Conservation (phyloP, 1,140 invertebrate genomes). For the Aphidius ervi region DNA sequence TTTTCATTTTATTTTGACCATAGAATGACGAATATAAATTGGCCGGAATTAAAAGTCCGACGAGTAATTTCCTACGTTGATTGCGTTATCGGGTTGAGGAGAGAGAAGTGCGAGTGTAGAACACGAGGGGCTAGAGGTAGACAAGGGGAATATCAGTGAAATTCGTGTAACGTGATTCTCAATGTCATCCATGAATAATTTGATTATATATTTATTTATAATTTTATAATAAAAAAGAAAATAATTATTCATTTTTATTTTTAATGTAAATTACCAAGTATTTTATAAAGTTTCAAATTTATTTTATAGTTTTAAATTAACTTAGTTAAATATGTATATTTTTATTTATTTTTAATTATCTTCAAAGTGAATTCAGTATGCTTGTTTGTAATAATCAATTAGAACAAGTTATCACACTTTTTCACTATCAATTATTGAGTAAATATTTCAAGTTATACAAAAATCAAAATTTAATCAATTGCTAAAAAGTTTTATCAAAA, state of each 20-base stretch:
- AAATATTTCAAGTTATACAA: no score
- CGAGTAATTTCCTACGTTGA: conserved; percentile 22
- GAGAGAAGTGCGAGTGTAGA: not conserved
- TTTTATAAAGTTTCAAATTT: no score
- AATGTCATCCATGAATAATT: not conserved
- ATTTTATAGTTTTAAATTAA: no score
- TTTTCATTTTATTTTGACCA: not conserved
- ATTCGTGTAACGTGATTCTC: conserved; percentile 8
- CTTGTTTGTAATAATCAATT: no score
- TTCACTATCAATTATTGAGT: no score
- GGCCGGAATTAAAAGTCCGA: conserved; percentile 23
- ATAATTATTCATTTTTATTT: not conserved
- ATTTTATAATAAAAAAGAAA: not conserved
- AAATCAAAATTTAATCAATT: no score
- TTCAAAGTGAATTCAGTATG: no score
- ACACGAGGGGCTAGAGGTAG: not conserved
- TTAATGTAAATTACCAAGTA: not conserved
- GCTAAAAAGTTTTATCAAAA: no score
- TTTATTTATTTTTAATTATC: no score
- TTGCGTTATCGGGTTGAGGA: conserved; percentile 17
- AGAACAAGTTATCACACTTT: no score
- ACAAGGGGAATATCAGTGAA: not conserved
- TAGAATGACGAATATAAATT: conserved; percentile 17
- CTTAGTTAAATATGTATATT: no score
- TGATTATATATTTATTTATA: no score